Conservation (phyloP, 2,888 invertebrate genomes). For the Alitta virens region DNA sequence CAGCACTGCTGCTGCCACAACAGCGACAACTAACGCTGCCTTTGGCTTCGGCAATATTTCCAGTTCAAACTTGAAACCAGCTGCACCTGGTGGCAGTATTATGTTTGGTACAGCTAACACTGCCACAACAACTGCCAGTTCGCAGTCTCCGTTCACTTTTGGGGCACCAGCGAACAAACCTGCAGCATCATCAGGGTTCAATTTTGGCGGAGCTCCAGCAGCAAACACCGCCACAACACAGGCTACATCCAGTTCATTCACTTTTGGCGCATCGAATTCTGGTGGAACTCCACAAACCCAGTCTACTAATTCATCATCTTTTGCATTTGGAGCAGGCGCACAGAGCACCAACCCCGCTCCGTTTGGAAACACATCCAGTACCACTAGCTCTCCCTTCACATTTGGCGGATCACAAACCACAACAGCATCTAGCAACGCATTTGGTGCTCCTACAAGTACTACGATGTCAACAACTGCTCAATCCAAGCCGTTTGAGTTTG, state of each 20-base stretch:
- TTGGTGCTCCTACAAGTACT: too few species aligned
- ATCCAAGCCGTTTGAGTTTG: too few species aligned
- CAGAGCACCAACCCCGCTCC: neutral
- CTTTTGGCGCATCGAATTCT: neutral
- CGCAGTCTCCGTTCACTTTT: neutral
- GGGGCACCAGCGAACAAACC: neutral
- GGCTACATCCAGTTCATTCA: neutral
- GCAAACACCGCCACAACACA: neutral
- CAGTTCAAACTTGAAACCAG: neutral
- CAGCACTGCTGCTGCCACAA: neutral
- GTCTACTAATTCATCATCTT: neutral
- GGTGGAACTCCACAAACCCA: too few species aligned
- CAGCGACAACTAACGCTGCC: neutral
- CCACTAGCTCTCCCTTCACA: neutral
- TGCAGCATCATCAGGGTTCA: neutral
- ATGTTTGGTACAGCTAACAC: neutral
- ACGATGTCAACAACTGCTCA: too few species aligned
- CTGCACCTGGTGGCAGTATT: neutral
- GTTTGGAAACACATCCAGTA: neutral
- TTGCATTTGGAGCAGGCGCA: neutral
- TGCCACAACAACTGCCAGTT: neutral
- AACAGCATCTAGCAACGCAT: neutral
- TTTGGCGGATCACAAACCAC: neutral
- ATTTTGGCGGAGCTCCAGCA: neutral
- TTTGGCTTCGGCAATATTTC: slow-evolving; percentile 4